Conservation (phyloP, 1,140 invertebrate species). For the Eumeta japonica region DNA sequence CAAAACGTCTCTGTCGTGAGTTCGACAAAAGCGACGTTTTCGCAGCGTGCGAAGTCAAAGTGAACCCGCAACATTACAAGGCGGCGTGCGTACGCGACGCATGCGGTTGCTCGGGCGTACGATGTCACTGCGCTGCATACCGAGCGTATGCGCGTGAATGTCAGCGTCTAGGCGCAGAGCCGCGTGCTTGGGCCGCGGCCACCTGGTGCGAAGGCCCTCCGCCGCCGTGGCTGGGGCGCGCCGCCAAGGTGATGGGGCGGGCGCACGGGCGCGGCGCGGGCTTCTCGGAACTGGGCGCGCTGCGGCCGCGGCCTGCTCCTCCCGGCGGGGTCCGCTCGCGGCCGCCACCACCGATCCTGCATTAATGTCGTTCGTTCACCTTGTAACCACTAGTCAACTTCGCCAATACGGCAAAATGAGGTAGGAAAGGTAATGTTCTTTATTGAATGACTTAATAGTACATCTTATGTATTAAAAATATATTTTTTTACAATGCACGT, state of each 20-base stretch:
- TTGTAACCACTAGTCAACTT: slow-evolving; percentile 47
- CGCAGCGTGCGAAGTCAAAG: slow-evolving; percentile 68
- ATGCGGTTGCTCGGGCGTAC: slow-evolving; percentile 78
- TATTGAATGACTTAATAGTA: background rate
- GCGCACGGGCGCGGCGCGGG: slow-evolving; percentile 13
- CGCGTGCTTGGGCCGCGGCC: slow-evolving; percentile 65
- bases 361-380: no score
- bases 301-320: no score
- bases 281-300: slow-evolving; percentile 21
- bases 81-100: slow-evolving; percentile 87
- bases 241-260: slow-evolving; percentile 18
- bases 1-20: slow-evolving; percentile 49
- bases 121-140: slow-evolving; percentile 87
- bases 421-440: slow-evolving; percentile 25
- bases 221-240: slow-evolving; percentile 30
- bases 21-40: slow-evolving; percentile 61
- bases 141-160: slow-evolving; percentile 87
- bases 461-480: background rate
- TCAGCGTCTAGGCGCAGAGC: slow-evolving; percentile 68
- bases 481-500: slow-evolving; percentile 10
- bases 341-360: slow-evolving; percentile 40
- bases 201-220: slow-evolving; percentile 58
- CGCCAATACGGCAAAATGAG: slow-evolving; percentile 36
- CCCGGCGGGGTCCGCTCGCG: slow-evolving; percentile 28
- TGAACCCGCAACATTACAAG: slow-evolving; percentile 77